Conservation (phyloP, 1,140 invertebrate genomes). For the Gonatopus flavifemur region DNA sequence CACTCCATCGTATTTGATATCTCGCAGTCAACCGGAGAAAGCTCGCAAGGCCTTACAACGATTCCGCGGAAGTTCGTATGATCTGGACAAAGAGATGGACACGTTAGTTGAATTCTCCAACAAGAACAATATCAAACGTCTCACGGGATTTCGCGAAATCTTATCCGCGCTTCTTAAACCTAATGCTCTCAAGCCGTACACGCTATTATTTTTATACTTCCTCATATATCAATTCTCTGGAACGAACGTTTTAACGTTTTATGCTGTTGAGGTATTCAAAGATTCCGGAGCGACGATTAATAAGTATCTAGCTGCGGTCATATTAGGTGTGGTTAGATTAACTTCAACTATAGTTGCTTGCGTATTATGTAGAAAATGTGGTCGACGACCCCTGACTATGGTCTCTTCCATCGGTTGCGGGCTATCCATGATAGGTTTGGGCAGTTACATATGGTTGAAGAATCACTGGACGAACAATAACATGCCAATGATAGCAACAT, state of each 20-base stretch:
- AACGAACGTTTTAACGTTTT: conserved; percentile 78
- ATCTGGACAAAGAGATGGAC: conserved; percentile 66
- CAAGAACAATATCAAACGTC: conserved; percentile 65
- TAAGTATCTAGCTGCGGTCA: conserved; percentile 67
- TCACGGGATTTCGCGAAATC: conserved; percentile 61
- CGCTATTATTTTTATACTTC: conserved; percentile 68
- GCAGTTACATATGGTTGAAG: conserved; percentile 63
- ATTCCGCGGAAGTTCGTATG: conserved; percentile 66
- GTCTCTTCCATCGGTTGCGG: conserved; percentile 69
- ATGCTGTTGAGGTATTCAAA: conserved; percentile 74
- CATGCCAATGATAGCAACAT: conserved; percentile 54
- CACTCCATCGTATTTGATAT: conserved; percentile 71
- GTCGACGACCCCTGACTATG: conserved; percentile 69
- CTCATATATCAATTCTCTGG: conserved; percentile 75
- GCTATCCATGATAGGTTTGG: conserved; percentile 64
- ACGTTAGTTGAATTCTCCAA: conserved; percentile 65
- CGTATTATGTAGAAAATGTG: conserved; percentile 64
- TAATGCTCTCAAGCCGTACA: conserved; percentile 67
- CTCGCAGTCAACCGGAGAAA: conserved; percentile 64
- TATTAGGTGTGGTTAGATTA: conserved; percentile 67
- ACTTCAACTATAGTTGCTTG: conserved; percentile 66
- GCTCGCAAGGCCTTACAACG: conserved; percentile 63
- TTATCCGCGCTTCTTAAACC: conserved; percentile 62
- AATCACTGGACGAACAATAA: conserved; percentile 48
- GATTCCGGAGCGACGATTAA: conserved; percentile 64